Base-by-base conservation (phyloP, 2,888 invertebrate species). In the Erebia aethiops region DNA sequence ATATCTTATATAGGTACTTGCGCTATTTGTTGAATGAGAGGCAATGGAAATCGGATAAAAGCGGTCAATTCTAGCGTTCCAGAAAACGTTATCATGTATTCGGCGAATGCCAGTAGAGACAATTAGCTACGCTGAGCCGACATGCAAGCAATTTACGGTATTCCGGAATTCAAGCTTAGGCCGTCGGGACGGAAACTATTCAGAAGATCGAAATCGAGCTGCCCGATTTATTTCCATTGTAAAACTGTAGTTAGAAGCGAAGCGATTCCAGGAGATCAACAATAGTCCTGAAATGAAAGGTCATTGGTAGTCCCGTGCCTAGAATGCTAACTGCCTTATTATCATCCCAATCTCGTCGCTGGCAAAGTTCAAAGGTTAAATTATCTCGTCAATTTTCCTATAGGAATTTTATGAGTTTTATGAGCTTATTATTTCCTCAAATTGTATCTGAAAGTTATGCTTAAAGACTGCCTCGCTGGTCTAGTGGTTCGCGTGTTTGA, bases 221-320 rank as follows among this genome's bases (percentile, higher is more conserved):
- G 82, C 81, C 85, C 52, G 54, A 58, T 90, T 91, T 89, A 91
- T 90, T 91, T 87, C 89, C 89, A 88, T 90, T 88, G 88, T 85
- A 86, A 16, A 88, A 90, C 90, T 89, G 87, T 88, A 86, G 41
- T 90, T 90, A 84, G 78, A 86, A 62, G 62, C 61, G 87, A 85
- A 67, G 68, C 84, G 86, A 85, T 84, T 87, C 85, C 86, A 86
- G 80, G 82, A 87, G 89, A 88, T 85, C 87, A 87, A 91, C 87
- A 87, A 91, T 90, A 87, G 90, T 89, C 90, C 91, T 90, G 90
- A 90, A 90, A 91, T 91, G 90, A 63, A 91, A 90, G 91, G 91
- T 90, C 88, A 90, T 91, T 89, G 87, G 90, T 83, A 83, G 84
- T 81, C 79, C 76, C 88, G 87, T 86, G 90, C 77, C 83, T 84